These are phyloP conservation scores for Pterobdella sp. DNA, from an alignment of 2,888 invertebrate species.

Conservation along the genomic window DNA sequence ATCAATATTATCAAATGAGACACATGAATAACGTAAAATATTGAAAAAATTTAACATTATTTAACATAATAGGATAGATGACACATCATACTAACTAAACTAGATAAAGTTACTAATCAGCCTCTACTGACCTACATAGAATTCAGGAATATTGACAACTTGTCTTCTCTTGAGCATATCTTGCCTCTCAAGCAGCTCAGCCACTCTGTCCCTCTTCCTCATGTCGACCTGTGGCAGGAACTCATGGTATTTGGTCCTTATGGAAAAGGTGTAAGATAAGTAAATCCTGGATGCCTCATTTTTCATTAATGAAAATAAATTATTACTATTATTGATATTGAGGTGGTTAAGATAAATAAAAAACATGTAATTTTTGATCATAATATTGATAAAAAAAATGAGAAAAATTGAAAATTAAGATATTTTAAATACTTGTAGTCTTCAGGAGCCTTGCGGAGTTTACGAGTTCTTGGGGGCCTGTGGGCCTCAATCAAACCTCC, in stretches of 20 bases:
- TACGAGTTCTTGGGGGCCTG: slow-evolving; percentile 17
- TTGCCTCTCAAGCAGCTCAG: slow-evolving; percentile 77
- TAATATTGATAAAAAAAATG: too few relatives aligned
- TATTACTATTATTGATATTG: too few relatives aligned
- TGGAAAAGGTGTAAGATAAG: too few relatives aligned
- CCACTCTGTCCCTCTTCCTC: slow-evolving; percentile 66
- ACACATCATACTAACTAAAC: too few relatives aligned
- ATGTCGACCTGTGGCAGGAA: slow-evolving; percentile 80
- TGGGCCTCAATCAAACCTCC: neutral
- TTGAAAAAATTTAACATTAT: neutral
- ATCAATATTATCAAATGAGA: neutral
- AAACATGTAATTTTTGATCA: too few relatives aligned
- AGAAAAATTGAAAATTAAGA: too few relatives aligned
- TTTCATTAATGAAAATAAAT: too few relatives aligned
- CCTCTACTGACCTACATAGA: slow-evolving; percentile 82
- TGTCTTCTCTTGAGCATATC: slow-evolving; percentile 83
- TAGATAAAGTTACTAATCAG: too few relatives aligned
- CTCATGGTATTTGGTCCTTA: slow-evolving; percentile 65
- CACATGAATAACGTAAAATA: neutral
- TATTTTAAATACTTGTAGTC: slow-evolving; percentile 35
- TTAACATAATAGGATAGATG: too few relatives aligned
- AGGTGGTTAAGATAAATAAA: too few relatives aligned
- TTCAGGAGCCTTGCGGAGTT: slow-evolving; percentile 29
- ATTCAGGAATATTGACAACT: slow-evolving; percentile 84
- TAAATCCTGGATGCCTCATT: too few relatives aligned